These are phyloP conservation scores for Sebastes nivosus DNA, from an alignment of 2,797 vertebrate genomes.

Conservation along the genomic window DNA sequence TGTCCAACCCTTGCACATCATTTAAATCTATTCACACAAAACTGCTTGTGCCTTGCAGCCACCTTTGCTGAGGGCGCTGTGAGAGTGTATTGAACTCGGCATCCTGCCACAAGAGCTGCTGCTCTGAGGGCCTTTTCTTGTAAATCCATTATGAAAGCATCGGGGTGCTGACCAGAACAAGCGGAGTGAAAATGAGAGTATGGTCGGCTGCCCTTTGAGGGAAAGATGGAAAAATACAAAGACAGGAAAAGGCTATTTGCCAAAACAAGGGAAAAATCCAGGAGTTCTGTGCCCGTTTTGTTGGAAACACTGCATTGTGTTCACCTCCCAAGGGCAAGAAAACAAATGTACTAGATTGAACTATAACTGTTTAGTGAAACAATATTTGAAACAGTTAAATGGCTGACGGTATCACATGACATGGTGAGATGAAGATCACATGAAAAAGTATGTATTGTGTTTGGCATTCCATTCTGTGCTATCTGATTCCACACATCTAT, in stretches of 20 bases:
- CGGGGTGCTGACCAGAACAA: constrained; percentile 34
- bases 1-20: not conserved
- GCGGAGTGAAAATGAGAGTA: constrained; percentile 29
- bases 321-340: constrained; percentile 11
- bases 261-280: constrained; percentile 30
- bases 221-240: constrained; percentile 51
- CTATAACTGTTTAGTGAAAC: not conserved
- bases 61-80: constrained; percentile 8
- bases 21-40: constrained; percentile 22
- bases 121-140: constrained; percentile 40
- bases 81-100: constrained; percentile 39
- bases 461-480: constrained; percentile 15
- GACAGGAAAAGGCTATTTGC: constrained; percentile 39
- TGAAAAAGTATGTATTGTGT: constrained; percentile 27
- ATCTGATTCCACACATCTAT: constrained; percentile 40
- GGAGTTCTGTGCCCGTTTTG: not conserved
- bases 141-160: constrained; percentile 60
- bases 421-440: constrained; percentile 18
- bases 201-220: constrained; percentile 22
- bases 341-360: constrained; percentile 8
- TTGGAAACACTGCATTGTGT: constrained; percentile 10
- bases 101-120: constrained; percentile 37
- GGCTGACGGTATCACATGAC: not conserved
- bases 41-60: constrained; percentile 11
- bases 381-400: not conserved